Percentiles rank a stretch among this genome's conserved stretches.
Evolutionary conservation across 2,113 vertebrate species (phyloP).

Genomic region (Pan troglodytes): NHGRI_mPanTro3-v2.1_pri NC_072409.2:49098501-49099000

Average conservation of each 20-base stretch:
- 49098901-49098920: background rate
- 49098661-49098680: conserved; percentile 87
- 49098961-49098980: fast-evolving
- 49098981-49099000: background rate
- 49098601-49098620: conserved; percentile 57
- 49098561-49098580: background rate
- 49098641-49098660: conserved; percentile 84
- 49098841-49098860: conserved; percentile 89
- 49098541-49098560: fast-evolving
- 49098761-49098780: conserved; percentile 85
- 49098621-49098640: conserved; percentile 85
- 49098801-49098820: conserved; percentile 86
- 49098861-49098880: conserved; percentile 93
- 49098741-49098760: conserved; percentile 82
- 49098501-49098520: background rate
- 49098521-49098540: background rate
- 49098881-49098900: conserved; percentile 97
- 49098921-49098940: fast-evolving
- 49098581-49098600: conserved; percentile 20
- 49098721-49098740: conserved; percentile 86
- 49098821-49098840: conserved; percentile 97
- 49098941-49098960: fast-evolving
- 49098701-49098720: conserved; percentile 90
- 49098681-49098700: conserved; percentile 88
- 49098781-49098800: conserved; percentile 81